These are phyloP conservation scores for Ichneumon xanthorius DNA, from an alignment of 2,888 invertebrate species.

Conservation along the genomic window DNA sequence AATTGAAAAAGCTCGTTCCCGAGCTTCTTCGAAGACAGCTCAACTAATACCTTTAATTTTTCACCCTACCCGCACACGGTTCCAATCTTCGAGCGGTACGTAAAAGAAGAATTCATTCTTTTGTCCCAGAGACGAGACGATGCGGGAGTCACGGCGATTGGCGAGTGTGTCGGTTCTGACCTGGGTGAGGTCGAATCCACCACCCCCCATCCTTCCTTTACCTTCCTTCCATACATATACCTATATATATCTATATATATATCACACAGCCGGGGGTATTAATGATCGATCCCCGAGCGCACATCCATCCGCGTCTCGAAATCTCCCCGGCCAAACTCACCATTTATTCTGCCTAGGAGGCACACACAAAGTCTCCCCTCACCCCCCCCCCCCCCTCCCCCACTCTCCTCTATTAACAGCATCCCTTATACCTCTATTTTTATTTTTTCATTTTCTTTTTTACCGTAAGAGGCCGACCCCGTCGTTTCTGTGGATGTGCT, in stretches of 20 bases:
- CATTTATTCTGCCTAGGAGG: conserved; percentile 47
- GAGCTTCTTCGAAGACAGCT: background rate
- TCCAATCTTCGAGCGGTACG: conserved; percentile 18
- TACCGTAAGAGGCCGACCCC: conserved; percentile 3
- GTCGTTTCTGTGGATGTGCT: conserved; percentile 33
- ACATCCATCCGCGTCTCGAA: conserved; percentile 54
- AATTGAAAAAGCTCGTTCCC: background rate
- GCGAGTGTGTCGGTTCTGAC: conserved; percentile 19
- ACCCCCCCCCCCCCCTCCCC: background rate
- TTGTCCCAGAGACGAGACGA: conserved; percentile 10
- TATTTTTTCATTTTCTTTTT: conserved; percentile 26
- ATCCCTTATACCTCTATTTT: conserved; percentile 28
- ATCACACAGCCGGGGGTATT: conserved; percentile 45
- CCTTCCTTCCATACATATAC: background rate
- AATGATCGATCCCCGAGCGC: conserved; percentile 61
- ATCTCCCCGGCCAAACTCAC: conserved; percentile 49
- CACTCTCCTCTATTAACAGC: conserved; percentile 9
- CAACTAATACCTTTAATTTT: conserved; percentile 59
- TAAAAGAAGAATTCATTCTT: conserved; percentile 12
- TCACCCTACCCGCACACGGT: conserved; percentile 27
- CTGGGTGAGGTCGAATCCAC: conserved; percentile 16
- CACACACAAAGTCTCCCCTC: conserved; percentile 3
- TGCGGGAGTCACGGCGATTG: conserved; percentile 14
- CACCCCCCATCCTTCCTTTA: conserved; percentile 15
- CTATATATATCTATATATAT: background rate